Conservation (phyloP, 2,888 invertebrate genomes). For the Antheraea assamensis region DNA sequence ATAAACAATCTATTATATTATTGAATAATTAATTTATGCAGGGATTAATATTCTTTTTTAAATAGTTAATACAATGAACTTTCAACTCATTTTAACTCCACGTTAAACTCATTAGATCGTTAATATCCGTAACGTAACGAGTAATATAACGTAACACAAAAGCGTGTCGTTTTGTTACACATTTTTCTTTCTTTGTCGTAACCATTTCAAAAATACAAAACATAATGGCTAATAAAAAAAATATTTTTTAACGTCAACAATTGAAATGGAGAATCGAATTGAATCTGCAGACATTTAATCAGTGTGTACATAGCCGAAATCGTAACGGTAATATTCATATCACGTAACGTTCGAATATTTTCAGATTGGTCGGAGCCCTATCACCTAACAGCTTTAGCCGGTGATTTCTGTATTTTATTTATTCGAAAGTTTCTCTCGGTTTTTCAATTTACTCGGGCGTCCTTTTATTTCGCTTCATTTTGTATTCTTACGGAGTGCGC, state of each 20-base stretch:
- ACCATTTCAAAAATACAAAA: background rate
- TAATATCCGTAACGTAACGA: too few relatives aligned
- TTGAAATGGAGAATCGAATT: background rate
- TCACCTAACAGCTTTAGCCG: constrained; percentile 36
- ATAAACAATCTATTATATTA: too few relatives aligned
- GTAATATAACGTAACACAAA: too few relatives aligned
- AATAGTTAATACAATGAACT: too few relatives aligned
- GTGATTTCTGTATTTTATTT: constrained; percentile 49
- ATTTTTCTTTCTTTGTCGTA: too few relatives aligned
- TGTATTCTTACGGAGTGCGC: constrained; percentile 45
- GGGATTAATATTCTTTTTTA: too few relatives aligned
- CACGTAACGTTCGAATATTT: constrained; percentile 22
- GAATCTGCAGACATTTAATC: constrained; percentile 15
- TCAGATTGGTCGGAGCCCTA: constrained; percentile 27
- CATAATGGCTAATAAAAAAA: background rate
- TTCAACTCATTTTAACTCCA: too few relatives aligned
- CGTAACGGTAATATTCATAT: constrained; percentile 9
- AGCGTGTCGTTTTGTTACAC: too few relatives aligned
- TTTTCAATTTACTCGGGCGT: constrained; percentile 50
- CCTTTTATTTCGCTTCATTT: constrained; percentile 49
- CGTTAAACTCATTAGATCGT: too few relatives aligned
- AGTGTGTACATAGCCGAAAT: constrained; percentile 6
- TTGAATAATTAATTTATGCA: too few relatives aligned
- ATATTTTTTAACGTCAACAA: background rate
- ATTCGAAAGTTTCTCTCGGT: constrained; percentile 41